These are phyloP conservation scores for Sebastolobus altivelis DNA, from an alignment of 2,797 vertebrate species.

Conservation along the genomic window DNA sequence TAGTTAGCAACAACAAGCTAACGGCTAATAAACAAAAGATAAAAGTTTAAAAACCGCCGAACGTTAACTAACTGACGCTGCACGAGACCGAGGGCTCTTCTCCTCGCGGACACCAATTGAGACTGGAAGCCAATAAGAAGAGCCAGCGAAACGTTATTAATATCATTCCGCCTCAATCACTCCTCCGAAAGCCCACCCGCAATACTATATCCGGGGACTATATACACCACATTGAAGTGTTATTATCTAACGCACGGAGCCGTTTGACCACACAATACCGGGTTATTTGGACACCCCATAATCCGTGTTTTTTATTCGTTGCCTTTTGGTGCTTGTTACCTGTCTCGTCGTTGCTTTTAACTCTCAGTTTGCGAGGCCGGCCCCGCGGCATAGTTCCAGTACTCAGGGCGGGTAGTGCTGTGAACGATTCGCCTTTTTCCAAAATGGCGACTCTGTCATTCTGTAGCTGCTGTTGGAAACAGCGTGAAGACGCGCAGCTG, in stretches of 20 bases:
- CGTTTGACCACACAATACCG: slow-evolving; percentile 51
- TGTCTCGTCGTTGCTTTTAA: slow-evolving; percentile 88
- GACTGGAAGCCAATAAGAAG: slow-evolving; percentile 86
- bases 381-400: slow-evolving; percentile 97
- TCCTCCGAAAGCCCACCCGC: slow-evolving; percentile 86
- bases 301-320: slow-evolving; percentile 82
- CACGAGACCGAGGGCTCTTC: neutral
- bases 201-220: slow-evolving; percentile 93
- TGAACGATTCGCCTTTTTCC: slow-evolving; percentile 84
- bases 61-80: neutral
- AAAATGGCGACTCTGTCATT: slow-evolving; percentile 86
- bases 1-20: slow-evolving; percentile 79
- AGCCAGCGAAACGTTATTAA: slow-evolving; percentile 87
- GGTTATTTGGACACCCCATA: slow-evolving; percentile 70
- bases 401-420: slow-evolving; percentile 85
- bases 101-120: slow-evolving; percentile 74
- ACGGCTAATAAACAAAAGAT: slow-evolving; percentile 19
- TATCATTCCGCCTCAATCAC: slow-evolving; percentile 92
- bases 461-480: slow-evolving; percentile 20
- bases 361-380: slow-evolving; percentile 94
- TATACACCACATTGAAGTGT: slow-evolving; percentile 86
- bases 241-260: slow-evolving; percentile 70
- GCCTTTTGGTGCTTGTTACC: slow-evolving; percentile 87
- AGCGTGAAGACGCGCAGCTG: slow-evolving; percentile 49
- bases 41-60: too few relatives aligned